Base-by-base conservation (phyloP, 2,797 vertebrate species). In the Chaetophractus vellerosus region DNA sequence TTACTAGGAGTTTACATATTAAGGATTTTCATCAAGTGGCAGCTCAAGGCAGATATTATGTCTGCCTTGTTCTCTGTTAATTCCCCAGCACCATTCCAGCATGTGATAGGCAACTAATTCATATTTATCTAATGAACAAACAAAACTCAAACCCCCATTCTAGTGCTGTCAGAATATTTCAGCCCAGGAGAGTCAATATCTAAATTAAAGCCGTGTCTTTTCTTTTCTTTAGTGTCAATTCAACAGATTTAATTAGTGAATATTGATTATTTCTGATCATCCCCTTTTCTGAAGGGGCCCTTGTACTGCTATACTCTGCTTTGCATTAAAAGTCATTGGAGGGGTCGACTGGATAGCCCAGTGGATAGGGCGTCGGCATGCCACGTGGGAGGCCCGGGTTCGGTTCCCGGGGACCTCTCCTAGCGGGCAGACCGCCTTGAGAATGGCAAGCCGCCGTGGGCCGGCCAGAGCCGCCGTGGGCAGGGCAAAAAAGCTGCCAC, bases 201-300 rank as follows among this genome's bases (percentile, higher is more conserved):
- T 88, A 78, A 81, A 90, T 92, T 90, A 87, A 93, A 93, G 84
- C 45, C n/a, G 2, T 10, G 52, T 6, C 71, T 33, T 41, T 12
- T 41, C 36, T 18, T 76, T 31, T 31, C 38, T n/a, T 31, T 11
- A 31, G 55, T 87, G 26, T 72, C 38, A 90, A 52, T 71, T 76
- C 57, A 90, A 92, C 33, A 95, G 74, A 78, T 55, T 93, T 95
- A 92, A 93, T 85, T 50, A 74, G 74, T 31, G 50, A 57, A 66
- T 85, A 88, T 48, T 59, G 81, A 64, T 85, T 76, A 88, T 8
- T 38, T 68, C 83, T 41, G 76, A 71, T 87, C 48, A 83, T 61
- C 57, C 78, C 12, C 18, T 15, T 68, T 45, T 90, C 71, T 50
- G 52, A 38, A 18, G 26, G 28, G 36, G 33, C 31, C 33, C 66